Evolutionary conservation across 2,113 vertebrate species (phyloP).

Genomic region (Hyla sarda): DNA sequence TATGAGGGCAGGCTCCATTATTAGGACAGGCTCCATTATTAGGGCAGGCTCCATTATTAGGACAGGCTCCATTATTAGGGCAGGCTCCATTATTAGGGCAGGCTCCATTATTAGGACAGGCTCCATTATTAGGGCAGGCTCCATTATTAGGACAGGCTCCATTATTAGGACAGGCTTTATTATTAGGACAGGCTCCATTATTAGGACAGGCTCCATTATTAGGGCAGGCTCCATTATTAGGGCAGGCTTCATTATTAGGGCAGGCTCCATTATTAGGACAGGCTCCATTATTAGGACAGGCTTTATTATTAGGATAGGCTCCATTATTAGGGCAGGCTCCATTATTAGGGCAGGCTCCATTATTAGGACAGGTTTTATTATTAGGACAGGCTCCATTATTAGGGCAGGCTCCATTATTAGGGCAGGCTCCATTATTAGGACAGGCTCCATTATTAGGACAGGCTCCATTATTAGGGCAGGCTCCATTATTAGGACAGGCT

Average conservation of each 20-base stretch:
- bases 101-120: constrained; percentile 10
- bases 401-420: constrained; percentile 16
- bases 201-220: constrained; percentile 14
- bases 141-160: constrained; percentile 2
- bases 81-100: constrained; percentile 8
- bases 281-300: constrained; percentile 59
- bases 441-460: constrained; percentile 7
- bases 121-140: constrained; percentile 16
- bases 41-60: constrained; percentile 16
- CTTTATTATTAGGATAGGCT: constrained; percentile 52
- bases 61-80: constrained; percentile 4
- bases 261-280: constrained; percentile 7
- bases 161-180: constrained; percentile 19
- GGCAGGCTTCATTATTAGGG: constrained; percentile 4
- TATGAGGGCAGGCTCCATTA: too few species aligned
- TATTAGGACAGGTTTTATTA: too few species aligned
- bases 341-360: constrained; percentile 21
- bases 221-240: constrained; percentile 16
- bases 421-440: constrained; percentile 4
- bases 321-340: constrained; percentile 4
- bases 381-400: constrained; percentile 22
- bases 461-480: constrained; percentile 12
- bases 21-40: constrained; percentile 14
- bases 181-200: too few species aligned
- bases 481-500: constrained; percentile 15